These are phyloP conservation scores for Zoanthus sociatus DNA, from an alignment of 92 coral and sea anemone species.

Conservation along the genomic window DNA sequence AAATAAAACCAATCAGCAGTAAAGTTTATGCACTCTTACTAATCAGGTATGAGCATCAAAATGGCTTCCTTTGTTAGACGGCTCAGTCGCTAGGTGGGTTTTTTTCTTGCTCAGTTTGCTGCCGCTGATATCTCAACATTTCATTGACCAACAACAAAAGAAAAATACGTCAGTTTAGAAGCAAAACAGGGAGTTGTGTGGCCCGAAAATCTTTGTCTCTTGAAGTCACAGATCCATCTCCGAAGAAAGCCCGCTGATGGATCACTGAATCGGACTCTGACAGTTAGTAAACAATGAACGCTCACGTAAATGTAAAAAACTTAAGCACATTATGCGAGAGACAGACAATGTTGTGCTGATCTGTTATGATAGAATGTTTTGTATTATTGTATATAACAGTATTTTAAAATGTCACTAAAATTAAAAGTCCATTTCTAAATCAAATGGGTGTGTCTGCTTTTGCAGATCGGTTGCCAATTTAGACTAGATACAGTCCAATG, in stretches of 20 bases:
- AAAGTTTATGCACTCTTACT: neutral
- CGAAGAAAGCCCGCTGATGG: too few species aligned
- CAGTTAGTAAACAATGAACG: conserved; percentile 19
- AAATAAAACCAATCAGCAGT: neutral
- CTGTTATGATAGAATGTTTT: conserved; percentile 3
- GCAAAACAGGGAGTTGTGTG: too few species aligned
- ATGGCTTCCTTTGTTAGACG: neutral
- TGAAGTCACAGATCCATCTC: too few species aligned
- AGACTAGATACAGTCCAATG: neutral
- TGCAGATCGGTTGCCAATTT: neutral
- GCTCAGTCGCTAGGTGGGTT: neutral
- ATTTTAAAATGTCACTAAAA: neutral
- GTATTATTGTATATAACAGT: neutral
- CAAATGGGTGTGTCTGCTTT: neutral
- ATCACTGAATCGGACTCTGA: too few species aligned
- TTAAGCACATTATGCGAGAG: neutral
- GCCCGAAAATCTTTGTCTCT: too few species aligned
- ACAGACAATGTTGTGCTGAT: conserved; percentile 3
- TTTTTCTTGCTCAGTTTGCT: neutral
- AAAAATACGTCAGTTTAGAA: neutral
- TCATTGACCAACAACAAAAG: neutral
- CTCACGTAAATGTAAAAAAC: neutral
- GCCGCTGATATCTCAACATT: neutral
- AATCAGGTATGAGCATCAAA: neutral
- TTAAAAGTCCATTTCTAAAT: neutral